phyloP scores from a whole-genome alignment of 2,888 invertebrate species.

The Hybos culiciformis region DNA sequence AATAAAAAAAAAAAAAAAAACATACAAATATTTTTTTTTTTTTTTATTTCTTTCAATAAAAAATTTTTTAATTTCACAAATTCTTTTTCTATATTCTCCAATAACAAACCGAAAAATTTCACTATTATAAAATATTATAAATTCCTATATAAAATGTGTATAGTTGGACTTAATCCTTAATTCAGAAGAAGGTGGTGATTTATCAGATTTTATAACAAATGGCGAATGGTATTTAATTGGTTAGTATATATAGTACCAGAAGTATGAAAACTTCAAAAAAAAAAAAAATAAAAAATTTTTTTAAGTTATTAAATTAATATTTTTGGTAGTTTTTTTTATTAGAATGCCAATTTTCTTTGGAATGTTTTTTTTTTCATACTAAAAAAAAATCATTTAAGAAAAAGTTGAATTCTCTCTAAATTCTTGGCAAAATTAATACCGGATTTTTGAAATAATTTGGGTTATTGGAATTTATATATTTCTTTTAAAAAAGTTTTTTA shows the following conservation, averaged over 20 bases:
- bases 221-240: constrained; percentile 99
- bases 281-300: constrained; percentile 11
- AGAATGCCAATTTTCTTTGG: no score
- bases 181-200: constrained; percentile 85
- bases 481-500: no score
- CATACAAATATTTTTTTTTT: background rate
- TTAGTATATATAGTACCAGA: constrained; percentile 41
- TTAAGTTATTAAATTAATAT: constrained; percentile 5
- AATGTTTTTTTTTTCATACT: no score
- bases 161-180: constrained; percentile 94
- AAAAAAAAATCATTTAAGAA: no score
- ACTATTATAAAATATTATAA: constrained; percentile 12
- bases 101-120: background rate
- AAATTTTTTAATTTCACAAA: background rate
- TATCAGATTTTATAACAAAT: constrained; percentile 94
- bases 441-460: no score
- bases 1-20: background rate
- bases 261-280: no score
- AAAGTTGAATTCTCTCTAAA: no score
- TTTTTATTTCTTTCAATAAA: background rate
- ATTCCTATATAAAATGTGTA: constrained; percentile 23
- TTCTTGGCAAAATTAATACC: no score
- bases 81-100: background rate
- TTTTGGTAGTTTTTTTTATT: constrained; percentile 10
- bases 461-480: no score